phyloP scores from a whole-genome alignment of 1,140 invertebrate genomes.

The Mercenaria mercenaria region DNA sequence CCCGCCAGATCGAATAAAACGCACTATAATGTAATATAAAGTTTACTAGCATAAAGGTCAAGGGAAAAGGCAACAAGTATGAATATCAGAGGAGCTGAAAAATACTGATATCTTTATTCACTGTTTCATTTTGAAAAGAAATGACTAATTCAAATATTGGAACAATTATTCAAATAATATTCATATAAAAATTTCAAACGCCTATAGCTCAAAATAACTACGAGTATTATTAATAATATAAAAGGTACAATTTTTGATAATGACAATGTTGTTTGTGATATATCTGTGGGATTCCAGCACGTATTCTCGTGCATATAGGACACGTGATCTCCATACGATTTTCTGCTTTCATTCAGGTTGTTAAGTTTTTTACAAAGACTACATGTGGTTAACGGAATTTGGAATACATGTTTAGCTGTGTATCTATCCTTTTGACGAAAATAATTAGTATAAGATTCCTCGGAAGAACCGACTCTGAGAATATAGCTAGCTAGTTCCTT shows the following conservation, averaged over 20 bases:
- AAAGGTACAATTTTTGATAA: not conserved
- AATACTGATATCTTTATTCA: no score
- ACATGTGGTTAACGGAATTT: not conserved
- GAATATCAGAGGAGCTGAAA: no score
- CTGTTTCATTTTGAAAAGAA: no score
- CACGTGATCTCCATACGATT: constrained; percentile 24
- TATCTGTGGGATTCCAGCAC: not conserved
- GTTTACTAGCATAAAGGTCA: no score
- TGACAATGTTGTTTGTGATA: not conserved
- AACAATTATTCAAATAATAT: no score
- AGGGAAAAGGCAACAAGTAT: no score
- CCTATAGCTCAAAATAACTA: no score
- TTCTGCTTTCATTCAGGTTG: constrained; percentile 15
- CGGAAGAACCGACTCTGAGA: not conserved
- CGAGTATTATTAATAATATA: not conserved
- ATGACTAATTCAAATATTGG: no score
- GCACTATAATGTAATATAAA: no score
- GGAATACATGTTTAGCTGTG: not conserved
- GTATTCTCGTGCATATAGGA: constrained; percentile 20
- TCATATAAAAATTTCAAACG: no score
- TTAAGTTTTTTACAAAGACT: constrained; percentile 39
- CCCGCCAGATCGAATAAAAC: no score
- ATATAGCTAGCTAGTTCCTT: constrained; percentile 25
- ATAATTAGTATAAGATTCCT: not conserved
- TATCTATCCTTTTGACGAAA: constrained; percentile 16